Percentiles rank a stretch among this genome's conserved stretches.
phyloP scores from a whole-genome alignment of 2,113 vertebrate genomes.

The Ifrita kowaldi region DNA sequence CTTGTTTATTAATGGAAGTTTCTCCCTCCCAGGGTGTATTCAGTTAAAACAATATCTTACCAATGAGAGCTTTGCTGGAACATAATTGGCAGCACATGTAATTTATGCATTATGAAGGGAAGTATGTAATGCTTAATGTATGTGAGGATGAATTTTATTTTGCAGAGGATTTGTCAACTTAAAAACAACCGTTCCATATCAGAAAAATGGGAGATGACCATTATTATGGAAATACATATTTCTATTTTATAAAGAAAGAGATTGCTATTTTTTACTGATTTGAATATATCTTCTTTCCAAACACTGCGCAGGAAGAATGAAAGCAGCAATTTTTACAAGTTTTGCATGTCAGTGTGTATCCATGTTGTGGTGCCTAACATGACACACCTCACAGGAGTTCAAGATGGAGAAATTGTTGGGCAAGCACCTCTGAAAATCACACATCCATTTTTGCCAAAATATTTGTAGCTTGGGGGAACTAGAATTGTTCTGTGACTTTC shows the following conservation, averaged over 20 bases:
- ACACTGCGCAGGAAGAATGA: background rate
- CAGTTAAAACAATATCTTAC: background rate
- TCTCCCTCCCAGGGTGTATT: background rate
- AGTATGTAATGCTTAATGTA: background rate
- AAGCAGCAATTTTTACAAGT: background rate
- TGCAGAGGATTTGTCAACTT: background rate
- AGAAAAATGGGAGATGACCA: background rate
- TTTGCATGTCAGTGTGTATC: background rate
- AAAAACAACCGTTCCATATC: background rate
- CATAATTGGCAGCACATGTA: background rate
- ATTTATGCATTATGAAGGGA: background rate
- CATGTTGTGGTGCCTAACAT: background rate
- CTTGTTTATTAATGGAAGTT: background rate
- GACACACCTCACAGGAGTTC: background rate
- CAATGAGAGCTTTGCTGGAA: background rate
- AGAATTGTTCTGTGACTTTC: background rate
- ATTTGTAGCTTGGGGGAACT: background rate
- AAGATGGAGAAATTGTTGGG: background rate
- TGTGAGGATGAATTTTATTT: background rate
- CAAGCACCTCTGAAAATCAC: constrained; percentile 12
- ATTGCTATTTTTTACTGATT: background rate
- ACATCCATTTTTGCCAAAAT: background rate
- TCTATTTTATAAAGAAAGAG: background rate
- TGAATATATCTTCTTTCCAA: background rate
- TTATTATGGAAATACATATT: background rate